Conservation (phyloP, 2,113 vertebrate genomes). For the Petroica traversi region DNA sequence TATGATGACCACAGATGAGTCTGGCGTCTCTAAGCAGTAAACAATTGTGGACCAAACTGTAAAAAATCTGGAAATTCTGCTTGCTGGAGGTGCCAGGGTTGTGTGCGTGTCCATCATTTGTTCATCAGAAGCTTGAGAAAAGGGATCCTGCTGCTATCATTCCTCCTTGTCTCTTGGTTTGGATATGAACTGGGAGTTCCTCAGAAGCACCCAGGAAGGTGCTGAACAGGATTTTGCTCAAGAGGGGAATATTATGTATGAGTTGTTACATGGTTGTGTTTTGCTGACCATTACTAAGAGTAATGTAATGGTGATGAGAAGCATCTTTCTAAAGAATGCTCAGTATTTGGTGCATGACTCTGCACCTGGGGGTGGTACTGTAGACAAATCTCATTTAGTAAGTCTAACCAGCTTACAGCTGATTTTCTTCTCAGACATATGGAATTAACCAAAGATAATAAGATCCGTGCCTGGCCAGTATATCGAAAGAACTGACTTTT, state of each 20-base stretch:
- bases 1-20: not conserved
- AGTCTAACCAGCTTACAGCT: not conserved
- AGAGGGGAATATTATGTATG: not conserved
- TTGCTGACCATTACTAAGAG: not conserved
- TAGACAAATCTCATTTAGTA: not conserved
- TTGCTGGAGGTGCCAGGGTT: not conserved
- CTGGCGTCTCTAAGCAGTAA: not conserved
- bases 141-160: not conserved
- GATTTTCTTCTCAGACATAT: slow-evolving; percentile 37
- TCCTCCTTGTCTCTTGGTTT: not conserved
- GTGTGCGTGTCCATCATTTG: not conserved
- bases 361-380: not conserved
- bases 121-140: not conserved
- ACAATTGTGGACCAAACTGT: not conserved
- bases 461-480: not conserved
- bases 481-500: not conserved
- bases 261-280: not conserved
- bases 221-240: not conserved
- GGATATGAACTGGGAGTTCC: not conserved
- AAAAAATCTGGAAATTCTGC: not conserved
- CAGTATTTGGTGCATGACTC: not conserved
- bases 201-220: not conserved
- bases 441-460: slow-evolving; percentile 26
- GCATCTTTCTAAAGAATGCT: not conserved
- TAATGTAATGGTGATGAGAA: not conserved